Evolutionary conservation across 2,888 invertebrate genomes (phyloP).

Genomic region (Sabatieria punctata): DNA sequence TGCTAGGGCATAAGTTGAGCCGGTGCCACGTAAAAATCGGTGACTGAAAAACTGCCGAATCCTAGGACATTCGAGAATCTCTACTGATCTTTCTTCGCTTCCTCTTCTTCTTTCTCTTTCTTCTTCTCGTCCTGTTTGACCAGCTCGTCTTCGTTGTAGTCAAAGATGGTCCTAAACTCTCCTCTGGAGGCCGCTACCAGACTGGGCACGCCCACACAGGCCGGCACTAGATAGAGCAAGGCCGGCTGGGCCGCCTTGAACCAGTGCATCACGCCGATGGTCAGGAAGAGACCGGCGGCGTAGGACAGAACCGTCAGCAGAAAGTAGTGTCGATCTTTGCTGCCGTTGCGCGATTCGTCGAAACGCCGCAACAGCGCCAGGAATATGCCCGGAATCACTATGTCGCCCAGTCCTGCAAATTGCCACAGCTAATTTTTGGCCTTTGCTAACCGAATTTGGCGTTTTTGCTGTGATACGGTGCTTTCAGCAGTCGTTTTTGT

Average conservation of each 20-base stretch:
- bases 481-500: too few relatives aligned
- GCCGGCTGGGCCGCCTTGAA: slow-evolving; percentile 57
- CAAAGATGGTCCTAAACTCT: slow-evolving; percentile 49
- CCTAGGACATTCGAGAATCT: not conserved
- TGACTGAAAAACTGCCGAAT: too few relatives aligned
- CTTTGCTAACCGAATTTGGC: too few relatives aligned
- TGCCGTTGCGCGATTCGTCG: slow-evolving; percentile 40
- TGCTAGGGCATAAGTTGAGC: too few relatives aligned
- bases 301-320: slow-evolving; percentile 79
- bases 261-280: slow-evolving; percentile 47
- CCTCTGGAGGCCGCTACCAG: slow-evolving; percentile 70
- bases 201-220: slow-evolving; percentile 76
- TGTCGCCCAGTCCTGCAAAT: slow-evolving; percentile 58
- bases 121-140: slow-evolving; percentile 21
- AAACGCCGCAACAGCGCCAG: slow-evolving; percentile 87
- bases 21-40: too few relatives aligned
- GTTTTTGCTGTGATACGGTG: too few relatives aligned
- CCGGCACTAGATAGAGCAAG: slow-evolving; percentile 84
- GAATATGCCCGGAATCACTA: slow-evolving; percentile 97
- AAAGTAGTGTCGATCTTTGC: slow-evolving; percentile 43
- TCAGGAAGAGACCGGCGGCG: slow-evolving; percentile 72
- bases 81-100: not conserved
- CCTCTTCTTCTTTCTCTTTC: slow-evolving; percentile 4
- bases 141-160: slow-evolving; percentile 27
- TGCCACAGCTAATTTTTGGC: too few relatives aligned